These are phyloP conservation scores for Physeter macrocephalus DNA, from an alignment of 2,113 vertebrate species.

Conservation along the genomic window DNA sequence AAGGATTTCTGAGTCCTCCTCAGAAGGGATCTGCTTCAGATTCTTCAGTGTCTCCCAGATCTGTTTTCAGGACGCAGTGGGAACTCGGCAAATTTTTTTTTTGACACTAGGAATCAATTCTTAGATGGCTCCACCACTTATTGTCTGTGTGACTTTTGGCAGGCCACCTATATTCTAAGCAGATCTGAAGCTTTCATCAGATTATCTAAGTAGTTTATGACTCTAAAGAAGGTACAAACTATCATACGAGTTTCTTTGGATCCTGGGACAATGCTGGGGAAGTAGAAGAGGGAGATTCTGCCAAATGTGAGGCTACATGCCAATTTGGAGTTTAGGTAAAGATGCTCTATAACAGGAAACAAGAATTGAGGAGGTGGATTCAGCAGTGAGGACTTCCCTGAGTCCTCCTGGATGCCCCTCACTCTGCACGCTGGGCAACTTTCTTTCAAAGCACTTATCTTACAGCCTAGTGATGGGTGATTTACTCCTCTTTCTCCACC, in stretches of 20 bases:
- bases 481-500: not conserved
- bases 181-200: not conserved
- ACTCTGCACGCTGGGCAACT: not conserved
- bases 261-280: not conserved
- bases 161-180: not conserved
- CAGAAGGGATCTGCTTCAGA: not conserved
- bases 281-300: not conserved
- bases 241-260: not conserved
- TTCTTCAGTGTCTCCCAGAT: not conserved
- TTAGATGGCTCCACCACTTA: not conserved
- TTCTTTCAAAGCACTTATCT: not conserved
- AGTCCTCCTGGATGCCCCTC: not conserved
- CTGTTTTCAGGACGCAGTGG: not conserved
- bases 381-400: not conserved
- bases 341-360: not conserved
- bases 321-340: not conserved
- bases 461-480: not conserved
- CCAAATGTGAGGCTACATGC: not conserved
- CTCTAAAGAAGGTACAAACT: not conserved
- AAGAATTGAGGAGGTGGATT: not conserved
- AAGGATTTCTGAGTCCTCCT: not conserved
- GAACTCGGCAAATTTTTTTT: not conserved
- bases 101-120: not conserved
- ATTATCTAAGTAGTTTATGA: not conserved
- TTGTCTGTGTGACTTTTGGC: not conserved